Evolutionary conservation across 2,888 invertebrate species (phyloP).

Genomic region (Brassicogethes aeneus): DNA sequence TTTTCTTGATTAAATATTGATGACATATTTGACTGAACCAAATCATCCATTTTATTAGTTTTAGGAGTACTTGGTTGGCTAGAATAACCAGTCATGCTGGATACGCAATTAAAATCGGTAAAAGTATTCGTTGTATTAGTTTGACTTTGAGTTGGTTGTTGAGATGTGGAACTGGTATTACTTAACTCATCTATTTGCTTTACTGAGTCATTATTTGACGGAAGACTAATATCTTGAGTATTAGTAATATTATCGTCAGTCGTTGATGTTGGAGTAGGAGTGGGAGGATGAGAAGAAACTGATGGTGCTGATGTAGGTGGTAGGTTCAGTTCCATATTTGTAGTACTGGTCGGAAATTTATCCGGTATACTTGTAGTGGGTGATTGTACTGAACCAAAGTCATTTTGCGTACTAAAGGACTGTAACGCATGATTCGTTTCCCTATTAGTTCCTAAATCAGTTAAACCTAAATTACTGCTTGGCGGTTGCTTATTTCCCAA

Average conservation of each 20-base stretch:
- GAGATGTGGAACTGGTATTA: conserved; percentile 33
- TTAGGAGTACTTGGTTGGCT: conserved; percentile 28
- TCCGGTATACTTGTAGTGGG: conserved; percentile 36
- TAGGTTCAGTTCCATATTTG: conserved; percentile 30
- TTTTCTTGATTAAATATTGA: conserved; percentile 32
- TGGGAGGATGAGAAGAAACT: conserved; percentile 37
- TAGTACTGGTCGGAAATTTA: conserved; percentile 38
- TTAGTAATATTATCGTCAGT: conserved; percentile 38
- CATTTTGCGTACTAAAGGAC: conserved; percentile 22
- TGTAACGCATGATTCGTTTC: conserved; percentile 22
- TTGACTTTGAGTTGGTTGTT: conserved; percentile 42
- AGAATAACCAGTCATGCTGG: conserved; percentile 38
- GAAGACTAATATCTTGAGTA: conserved; percentile 36
- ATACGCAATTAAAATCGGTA: conserved; percentile 38
- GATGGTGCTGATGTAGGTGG: conserved; percentile 28
- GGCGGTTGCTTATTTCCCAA: conserved; percentile 22
- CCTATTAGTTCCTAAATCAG: conserved; percentile 24
- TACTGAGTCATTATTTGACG: conserved; percentile 32
- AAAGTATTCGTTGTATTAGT: conserved; percentile 32
- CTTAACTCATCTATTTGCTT: conserved; percentile 33
- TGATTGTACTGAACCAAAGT: conserved; percentile 31
- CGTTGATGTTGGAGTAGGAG: conserved; percentile 40
- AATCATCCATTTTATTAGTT: conserved; percentile 41
- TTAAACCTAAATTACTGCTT: conserved; percentile 12
- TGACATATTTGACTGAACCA: conserved; percentile 27